Conservation (phyloP, 2,113 vertebrate genomes). For the Eretmochelys imbricata region DNA sequence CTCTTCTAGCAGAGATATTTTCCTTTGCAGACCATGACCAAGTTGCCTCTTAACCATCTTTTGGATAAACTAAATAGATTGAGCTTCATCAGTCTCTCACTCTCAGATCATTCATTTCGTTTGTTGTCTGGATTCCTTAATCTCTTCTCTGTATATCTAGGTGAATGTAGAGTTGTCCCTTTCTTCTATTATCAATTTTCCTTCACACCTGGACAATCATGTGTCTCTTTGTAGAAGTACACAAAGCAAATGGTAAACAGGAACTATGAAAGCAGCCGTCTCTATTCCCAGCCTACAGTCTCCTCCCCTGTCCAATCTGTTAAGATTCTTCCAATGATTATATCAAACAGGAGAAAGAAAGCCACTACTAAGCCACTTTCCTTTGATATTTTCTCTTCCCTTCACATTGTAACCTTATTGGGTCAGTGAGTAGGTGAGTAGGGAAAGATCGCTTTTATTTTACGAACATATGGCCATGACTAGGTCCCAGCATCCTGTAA, state of each 20-base stretch:
- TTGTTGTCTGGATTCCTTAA: neutral
- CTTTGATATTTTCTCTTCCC: slow-evolving; percentile 11
- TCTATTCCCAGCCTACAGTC: slow-evolving; percentile 30
- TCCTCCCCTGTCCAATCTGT: neutral
- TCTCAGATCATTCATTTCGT: neutral
- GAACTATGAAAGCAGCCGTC: neutral
- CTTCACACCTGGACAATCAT: neutral
- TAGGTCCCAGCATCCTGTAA: neutral
- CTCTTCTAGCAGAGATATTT: neutral
- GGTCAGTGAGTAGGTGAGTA: neutral
- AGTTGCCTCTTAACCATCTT: neutral
- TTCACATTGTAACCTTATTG: neutral
- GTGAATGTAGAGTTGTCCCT: neutral
- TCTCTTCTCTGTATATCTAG: neutral
- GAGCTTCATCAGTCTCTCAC: neutral
- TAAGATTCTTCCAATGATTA: neutral
- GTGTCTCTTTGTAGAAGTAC: slow-evolving; percentile 19
- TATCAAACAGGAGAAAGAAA: neutral
- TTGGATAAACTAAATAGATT: neutral
- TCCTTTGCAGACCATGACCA: neutral
- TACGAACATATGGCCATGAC: neutral
- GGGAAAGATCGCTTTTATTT: slow-evolving; percentile 17
- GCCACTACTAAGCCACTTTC: neutral
- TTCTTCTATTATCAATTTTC: neutral
- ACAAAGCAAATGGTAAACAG: neutral